Evolutionary conservation across 1,140 invertebrate species (phyloP).

Genomic region (Dendrolimus kikuchii): DNA sequence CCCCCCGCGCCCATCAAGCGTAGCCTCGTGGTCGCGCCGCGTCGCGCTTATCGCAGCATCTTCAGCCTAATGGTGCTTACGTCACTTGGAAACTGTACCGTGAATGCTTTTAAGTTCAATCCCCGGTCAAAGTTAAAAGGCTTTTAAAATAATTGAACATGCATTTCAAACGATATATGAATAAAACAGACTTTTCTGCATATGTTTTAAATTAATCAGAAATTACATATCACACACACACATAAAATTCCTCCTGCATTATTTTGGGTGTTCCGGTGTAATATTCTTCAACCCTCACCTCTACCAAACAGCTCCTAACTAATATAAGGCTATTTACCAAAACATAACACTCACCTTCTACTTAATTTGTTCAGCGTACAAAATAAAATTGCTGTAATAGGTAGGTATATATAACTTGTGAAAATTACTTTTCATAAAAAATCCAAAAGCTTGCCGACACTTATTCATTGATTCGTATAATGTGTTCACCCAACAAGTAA

Average conservation of each 20-base stretch:
- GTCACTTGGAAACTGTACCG: slow-evolving; percentile 49
- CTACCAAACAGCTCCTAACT: not conserved
- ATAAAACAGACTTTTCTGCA: not conserved
- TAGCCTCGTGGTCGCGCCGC: slow-evolving; percentile 26
- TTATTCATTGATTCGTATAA: slow-evolving; percentile 51
- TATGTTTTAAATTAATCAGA: too few species aligned
- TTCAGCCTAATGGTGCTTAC: slow-evolving; percentile 51
- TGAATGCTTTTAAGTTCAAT: slow-evolving; percentile 39
- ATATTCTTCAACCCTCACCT: slow-evolving; percentile 4
- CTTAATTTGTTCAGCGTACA: not conserved
- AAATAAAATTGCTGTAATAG: slow-evolving; percentile 1
- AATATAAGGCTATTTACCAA: too few species aligned
- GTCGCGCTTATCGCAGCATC: slow-evolving; percentile 51
- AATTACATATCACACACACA: too few species aligned
- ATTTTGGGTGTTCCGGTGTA: not conserved
- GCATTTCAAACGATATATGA: not conserved
- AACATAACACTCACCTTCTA: too few species aligned
- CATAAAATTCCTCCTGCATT: not conserved
- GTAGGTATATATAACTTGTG: not conserved
- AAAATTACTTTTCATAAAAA: slow-evolving; percentile 3
- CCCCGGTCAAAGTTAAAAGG: not conserved
- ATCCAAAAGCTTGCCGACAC: slow-evolving; percentile 43
- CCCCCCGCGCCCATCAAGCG: slow-evolving; percentile 21
- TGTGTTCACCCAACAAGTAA: slow-evolving; percentile 57
- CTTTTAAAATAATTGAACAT: not conserved